Evolutionary conservation across 2,888 invertebrate genomes (phyloP), one percentile per base, ranked within the genome.

Genomic region (Amorpha juglandis): DNA sequence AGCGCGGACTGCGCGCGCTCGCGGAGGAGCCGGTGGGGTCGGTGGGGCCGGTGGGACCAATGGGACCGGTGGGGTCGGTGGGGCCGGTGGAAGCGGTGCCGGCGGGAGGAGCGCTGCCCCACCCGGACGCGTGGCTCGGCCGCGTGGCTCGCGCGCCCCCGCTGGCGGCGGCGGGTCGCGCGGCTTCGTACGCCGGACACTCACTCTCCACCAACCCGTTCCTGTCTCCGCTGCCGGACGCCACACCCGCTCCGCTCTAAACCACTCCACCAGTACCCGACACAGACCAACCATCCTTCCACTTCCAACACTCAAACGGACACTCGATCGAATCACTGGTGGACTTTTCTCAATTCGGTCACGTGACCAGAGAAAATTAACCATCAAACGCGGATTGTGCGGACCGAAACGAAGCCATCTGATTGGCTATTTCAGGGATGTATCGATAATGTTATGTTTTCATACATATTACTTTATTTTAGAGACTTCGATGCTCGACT

Each of bases 1-100:
- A 96, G 55, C 95, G 95, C 78, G 97, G 96, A 33, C 94, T 97
- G 70, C 96, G 96, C 64, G 95, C 97, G 67, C 94, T 97, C 69
- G 95, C 95, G 7, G 95, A 95, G 82, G 93, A 89, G 80, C 88
- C 87, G 45, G 86, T 87, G 50, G 69, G 69, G 47, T 71, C 70
- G 48, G 71, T 69, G 48, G 93, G 88, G 80, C 87, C 87, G 47
- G 95, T 97, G 94, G 27, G 27, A 27, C 27, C 27, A 4, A 4
- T 27, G 27, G 27, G 27, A 27, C 94, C 82, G 92, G 77, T 95
- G 79, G 88, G 82, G 80, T 87, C 87, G 42, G 86, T 87, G 50
- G 68, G 69, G 47, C 71, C 70, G 45, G 71, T 45, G 82, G 93
- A 89, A 80, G 87, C 87, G 45, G 95, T 97, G 94, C 94, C 83